phyloP scores from a whole-genome alignment of 2,888 invertebrate species.

The Agrotis ipsilon region DNA sequence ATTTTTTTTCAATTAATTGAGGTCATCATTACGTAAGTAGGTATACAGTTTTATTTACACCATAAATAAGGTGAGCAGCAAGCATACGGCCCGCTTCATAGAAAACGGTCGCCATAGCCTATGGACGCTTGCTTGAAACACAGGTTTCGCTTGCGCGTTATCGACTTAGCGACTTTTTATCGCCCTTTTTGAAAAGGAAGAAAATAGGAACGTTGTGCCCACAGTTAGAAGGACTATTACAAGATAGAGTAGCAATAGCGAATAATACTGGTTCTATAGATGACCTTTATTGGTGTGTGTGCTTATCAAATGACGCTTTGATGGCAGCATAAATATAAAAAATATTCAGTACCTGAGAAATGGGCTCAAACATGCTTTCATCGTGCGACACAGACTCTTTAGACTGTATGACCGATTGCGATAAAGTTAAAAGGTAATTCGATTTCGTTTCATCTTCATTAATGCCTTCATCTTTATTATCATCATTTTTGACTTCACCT shows the following conservation, averaged over 20 bases:
- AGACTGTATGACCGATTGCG: constrained; percentile 85
- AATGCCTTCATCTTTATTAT: constrained; percentile 70
- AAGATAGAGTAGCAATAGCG: not conserved
- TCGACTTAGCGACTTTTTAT: too few species aligned
- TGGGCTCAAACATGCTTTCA: constrained; percentile 91
- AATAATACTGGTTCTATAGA: not conserved
- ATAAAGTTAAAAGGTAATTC: constrained; percentile 93
- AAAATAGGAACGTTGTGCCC: too few species aligned
- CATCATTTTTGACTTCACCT: constrained; percentile 56
- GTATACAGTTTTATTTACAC: too few species aligned
- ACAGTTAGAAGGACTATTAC: not conserved
- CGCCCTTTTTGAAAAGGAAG: too few species aligned
- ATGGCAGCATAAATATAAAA: not conserved
- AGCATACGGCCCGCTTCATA: too few species aligned
- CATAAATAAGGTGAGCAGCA: too few species aligned
- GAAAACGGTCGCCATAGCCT: too few species aligned
- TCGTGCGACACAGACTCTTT: constrained; percentile 68
- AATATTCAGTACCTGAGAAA: constrained; percentile 89
- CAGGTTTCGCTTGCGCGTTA: too few species aligned
- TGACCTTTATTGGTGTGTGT: too few species aligned
- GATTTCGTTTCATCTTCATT: constrained; percentile 90
- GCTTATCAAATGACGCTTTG: not conserved
- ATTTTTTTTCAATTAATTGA: too few species aligned
- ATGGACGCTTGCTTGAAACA: too few species aligned
- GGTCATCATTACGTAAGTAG: too few species aligned